Base-by-base conservation (phyloP, 1,140 invertebrate genomes). In the Papilio aristodemus region DNA sequence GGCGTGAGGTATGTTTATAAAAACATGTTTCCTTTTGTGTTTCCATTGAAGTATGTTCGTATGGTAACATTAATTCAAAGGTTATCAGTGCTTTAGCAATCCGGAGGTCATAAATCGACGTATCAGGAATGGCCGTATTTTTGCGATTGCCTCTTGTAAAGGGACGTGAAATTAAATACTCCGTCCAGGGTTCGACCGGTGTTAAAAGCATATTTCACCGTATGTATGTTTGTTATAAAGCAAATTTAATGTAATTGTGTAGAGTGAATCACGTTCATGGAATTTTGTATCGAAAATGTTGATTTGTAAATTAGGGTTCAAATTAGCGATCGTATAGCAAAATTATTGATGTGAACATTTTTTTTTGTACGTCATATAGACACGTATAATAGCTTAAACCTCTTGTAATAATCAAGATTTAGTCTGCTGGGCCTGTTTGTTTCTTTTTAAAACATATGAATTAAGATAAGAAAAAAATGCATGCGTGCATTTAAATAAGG, bases 21-120 rank as follows among this genome's bases (percentile, higher is more conserved):
- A n/a, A n/a, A n/a, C n/a, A n/a, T n/a, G n/a, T n/a, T n/a, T n/a
- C 19, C 46, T 54, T 54, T 54, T 62, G 59, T 64, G 43, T 36
- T 46, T 50, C 14, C 39, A 50, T 66, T 50, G 32, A 50, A 66
- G 27, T 50, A 62, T 62, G 27, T 62, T 62, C 25, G 13, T 50
- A 46, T 50, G 41, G 41, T 8, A 46, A 66, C 76, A 74, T 77
- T 77, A 79, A 77, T 77, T 71, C 73, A 73, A 77, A 78, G 71
- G 78, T 80, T 81, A 79, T 75, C 81, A 70, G 41, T 32, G 14
- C 36, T 14, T 22, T 27, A 10, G 17, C 75, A 78, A 72, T 74
- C 81, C 77, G 81, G 67, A 54, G 46, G 77, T 75, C 67, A 85
- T 87, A 87, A 87, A 87, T 87, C 81, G 71, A 67, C 70, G 82